A percentile compares a stretch with the other conserved stretches of the same genome.
Evolutionary conservation across 2,113 vertebrate genomes (phyloP).

Genomic region (Orthonyx spaldingii): DNA sequence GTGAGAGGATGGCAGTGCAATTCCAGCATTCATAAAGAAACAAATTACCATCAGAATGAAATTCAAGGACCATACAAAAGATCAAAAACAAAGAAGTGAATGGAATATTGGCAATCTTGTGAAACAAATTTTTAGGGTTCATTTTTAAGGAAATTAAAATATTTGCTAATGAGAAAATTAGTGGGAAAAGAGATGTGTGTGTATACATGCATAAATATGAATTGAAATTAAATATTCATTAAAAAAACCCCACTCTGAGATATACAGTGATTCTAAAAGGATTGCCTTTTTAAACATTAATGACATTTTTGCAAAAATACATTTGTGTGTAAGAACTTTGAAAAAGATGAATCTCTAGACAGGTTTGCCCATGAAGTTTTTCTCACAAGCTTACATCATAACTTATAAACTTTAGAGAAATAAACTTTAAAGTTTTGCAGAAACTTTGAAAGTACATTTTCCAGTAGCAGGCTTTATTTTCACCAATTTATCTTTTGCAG

Average conservation of each 20-base stretch:
- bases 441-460: conserved; percentile 53
- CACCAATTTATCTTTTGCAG: conserved; percentile 41
- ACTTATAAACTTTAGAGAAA: no score
- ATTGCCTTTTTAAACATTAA: background rate
- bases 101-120: background rate
- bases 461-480: conserved; percentile 43
- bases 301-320: background rate
- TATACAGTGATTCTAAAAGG: background rate
- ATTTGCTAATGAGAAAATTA: background rate
- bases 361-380: background rate
- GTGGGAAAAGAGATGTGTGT: background rate
- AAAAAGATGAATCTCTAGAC: background rate
- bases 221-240: background rate
- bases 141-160: background rate
- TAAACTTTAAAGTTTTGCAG: background rate
- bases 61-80: background rate
- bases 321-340: background rate
- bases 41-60: conserved; percentile 18
- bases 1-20: background rate
- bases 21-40: background rate
- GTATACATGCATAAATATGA: background rate
- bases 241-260: background rate
- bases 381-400: background rate
- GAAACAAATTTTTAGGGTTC: background rate
- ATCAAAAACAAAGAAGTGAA: background rate